Base-by-base conservation (phyloP, 2,888 invertebrate genomes). In the Mycalesis mineus region DNA sequence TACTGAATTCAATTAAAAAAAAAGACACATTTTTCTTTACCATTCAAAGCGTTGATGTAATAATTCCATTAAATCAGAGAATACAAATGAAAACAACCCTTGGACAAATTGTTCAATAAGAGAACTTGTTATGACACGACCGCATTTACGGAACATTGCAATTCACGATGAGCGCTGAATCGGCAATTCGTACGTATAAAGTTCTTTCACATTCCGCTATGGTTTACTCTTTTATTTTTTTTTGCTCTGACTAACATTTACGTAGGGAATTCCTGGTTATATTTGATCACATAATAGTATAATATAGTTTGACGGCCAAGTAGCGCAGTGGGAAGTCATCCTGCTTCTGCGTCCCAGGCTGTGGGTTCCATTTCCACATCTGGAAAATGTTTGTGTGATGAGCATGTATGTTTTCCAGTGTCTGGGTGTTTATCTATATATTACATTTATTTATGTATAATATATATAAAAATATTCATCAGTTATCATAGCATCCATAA, bases 151-250 rank as follows among this genome's bases (percentile, higher is more conserved):
- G 48, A 39, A 44, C 49, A 37, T 37, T 37, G 49, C 44, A 54
- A 47, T 47, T 55, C 49, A 28, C 44, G 37, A 58, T 45, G 45
- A 45, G 15, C 48, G 47, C 47, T 51, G 51, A 57, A 44, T 55
- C 41, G 40, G 41, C 45, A 17, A 17, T 51, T 55, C 36, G 17
- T 41, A 31, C 36, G 17, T 41, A 31, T 51, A 55, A 51, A 36
- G 41, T 22, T 28, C 13, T 39, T 53, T 44, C 41, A 37, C 53
- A 53, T 29, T 52, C 22, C 40, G 22, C 15, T 31, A 22, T 44
- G 11, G 8, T 39, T 45, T 40, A 44, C 2, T 29, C 28, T 15
- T 44, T 15, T 11, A 50, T 42, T 22, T 29, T 51, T 13, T 39
- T 15, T 33, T 36, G 9, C 36, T 36, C 11, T 33, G 3, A 5